Base-by-base conservation (phyloP, 2,113 vertebrate species). In the Elephantulus edwardii region DNA sequence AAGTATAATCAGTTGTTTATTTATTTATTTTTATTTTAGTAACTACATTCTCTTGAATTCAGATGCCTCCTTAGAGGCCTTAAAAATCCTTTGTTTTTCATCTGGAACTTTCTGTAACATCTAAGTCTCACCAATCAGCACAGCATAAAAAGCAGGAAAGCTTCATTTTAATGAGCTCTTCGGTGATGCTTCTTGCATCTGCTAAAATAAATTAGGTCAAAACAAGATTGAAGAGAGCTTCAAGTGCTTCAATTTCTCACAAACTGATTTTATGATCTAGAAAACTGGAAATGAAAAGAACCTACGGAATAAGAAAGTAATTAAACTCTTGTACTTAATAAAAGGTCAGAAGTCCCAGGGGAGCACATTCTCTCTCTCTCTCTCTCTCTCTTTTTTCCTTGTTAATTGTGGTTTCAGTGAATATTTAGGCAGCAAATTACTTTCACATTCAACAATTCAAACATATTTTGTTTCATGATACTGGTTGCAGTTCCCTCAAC, bases 121-220 rank as follows among this genome's bases (percentile, higher is more conserved):
- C 6, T 38, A 8, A 24, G 26, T 74, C 60, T 91, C 79, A 60
- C 50, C 62, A 86, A 68, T 28, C 50, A 38, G 35, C 81, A 40
- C 20, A 77, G 33, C 56, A 81, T 38, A 14, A 38, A 50, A 86
- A 66, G 33, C 46, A 79, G n/a, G 68, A 74, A 78, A 72, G 33
- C 35, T 54, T 75, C 64, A 13, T 90, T 93, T 95, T 86, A 94
- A 90, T 72, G 75, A 96, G 54, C 60, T 71, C 66, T 62, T 48
- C 0, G 3, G 46, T 85, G 87, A 89, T 66, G 30, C 71, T 88
- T 91, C 58, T 90, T 88, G 68, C 60, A 90, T 82, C 38, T 86
- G 28, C 88, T 90, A 40, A 90, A 95, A 89, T 83, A 90, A 94
- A 96, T 88, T 89, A 76, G 72, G 71, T 92, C 94, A 94, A 68